Evolutionary conservation across 1,140 invertebrate genomes (phyloP).

Genomic region (Solenopsis invicta): DNA sequence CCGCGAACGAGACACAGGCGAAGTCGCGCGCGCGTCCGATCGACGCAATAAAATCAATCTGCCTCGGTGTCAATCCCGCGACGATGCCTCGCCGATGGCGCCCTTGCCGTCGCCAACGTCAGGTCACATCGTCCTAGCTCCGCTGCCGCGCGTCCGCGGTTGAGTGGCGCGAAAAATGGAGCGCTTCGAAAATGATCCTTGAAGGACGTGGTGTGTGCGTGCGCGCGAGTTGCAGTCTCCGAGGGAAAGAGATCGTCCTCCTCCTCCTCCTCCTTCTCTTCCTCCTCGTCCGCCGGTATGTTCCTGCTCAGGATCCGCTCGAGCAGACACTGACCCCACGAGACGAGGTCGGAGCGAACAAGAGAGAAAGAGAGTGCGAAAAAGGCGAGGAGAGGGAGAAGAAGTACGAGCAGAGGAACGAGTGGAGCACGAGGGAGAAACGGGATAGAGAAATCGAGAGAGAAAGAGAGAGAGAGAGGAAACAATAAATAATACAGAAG

Average conservation of each 20-base stretch:
- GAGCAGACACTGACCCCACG: slow-evolving; percentile 84
- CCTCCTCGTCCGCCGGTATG: slow-evolving; percentile 65
- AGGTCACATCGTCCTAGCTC: neutral
- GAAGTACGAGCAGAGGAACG: slow-evolving; percentile 49
- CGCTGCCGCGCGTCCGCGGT: neutral
- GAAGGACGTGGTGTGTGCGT: slow-evolving; percentile 7
- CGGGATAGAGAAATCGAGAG: slow-evolving; percentile 53
- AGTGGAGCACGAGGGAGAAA: slow-evolving; percentile 57
- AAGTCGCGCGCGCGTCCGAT: neutral
- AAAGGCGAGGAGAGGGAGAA: slow-evolving; percentile 56
- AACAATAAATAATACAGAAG: slow-evolving; percentile 55
- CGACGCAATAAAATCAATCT: slow-evolving; percentile 31
- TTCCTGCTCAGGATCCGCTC: slow-evolving; percentile 84
- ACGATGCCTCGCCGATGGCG: neutral
- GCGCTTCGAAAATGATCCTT: slow-evolving; percentile 5
- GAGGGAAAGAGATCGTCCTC: slow-evolving; percentile 71
- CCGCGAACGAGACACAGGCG: slow-evolving; percentile 23
- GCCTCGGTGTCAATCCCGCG: slow-evolving; percentile 53
- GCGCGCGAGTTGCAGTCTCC: slow-evolving; percentile 32
- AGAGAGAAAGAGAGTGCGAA: slow-evolving; percentile 25
- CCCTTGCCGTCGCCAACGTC: too few relatives aligned
- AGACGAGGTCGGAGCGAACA: slow-evolving; percentile 72
- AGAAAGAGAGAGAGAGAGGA: slow-evolving; percentile 38
- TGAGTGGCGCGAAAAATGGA: slow-evolving; percentile 53
- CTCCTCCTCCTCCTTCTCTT: slow-evolving; percentile 59